Conservation (phyloP, 2,888 invertebrate genomes). For the Nasonia oneida region DNA sequence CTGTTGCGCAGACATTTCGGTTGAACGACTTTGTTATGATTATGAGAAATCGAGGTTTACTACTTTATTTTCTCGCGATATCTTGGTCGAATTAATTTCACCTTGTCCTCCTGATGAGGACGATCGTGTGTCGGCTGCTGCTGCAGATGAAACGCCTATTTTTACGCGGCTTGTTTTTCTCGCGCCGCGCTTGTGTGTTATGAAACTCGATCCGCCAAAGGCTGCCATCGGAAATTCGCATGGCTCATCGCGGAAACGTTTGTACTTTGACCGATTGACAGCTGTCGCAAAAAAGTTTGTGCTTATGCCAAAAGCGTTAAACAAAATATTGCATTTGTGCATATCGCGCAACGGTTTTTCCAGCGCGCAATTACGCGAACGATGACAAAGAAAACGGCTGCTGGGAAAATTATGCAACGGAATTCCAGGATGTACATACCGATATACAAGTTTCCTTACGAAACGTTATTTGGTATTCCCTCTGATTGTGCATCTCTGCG, state of each 20-base stretch:
- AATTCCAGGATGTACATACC: too few species aligned
- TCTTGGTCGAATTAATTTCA: slow-evolving; percentile 21
- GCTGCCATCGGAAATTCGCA: neutral
- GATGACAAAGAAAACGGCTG: too few species aligned
- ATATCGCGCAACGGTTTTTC: too few species aligned
- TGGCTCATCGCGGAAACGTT: too few species aligned
- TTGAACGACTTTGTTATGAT: slow-evolving; percentile 16
- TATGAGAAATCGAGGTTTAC: neutral
- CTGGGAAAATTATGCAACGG: too few species aligned
- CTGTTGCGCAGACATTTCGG: neutral
- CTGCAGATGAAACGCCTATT: slow-evolving; percentile 10
- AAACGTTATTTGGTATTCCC: neutral
- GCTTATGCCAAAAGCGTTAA: too few species aligned
- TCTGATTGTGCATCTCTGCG: neutral
- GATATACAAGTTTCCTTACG: too few species aligned
- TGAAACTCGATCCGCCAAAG: neutral
- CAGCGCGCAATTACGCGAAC: too few species aligned
- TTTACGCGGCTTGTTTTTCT: slow-evolving; percentile 4
- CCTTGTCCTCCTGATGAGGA: neutral
- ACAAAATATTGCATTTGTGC: too few species aligned
- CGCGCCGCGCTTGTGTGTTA: neutral
- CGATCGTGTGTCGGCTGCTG: neutral
- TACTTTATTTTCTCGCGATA: neutral
- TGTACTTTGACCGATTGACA: too few species aligned
- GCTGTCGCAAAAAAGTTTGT: too few species aligned